A percentile compares a stretch with the other conserved stretches of the same genome.
These are phyloP conservation scores for Melieria omissa DNA, from an alignment of 2,888 invertebrate species.

Conservation along the genomic window DNA sequence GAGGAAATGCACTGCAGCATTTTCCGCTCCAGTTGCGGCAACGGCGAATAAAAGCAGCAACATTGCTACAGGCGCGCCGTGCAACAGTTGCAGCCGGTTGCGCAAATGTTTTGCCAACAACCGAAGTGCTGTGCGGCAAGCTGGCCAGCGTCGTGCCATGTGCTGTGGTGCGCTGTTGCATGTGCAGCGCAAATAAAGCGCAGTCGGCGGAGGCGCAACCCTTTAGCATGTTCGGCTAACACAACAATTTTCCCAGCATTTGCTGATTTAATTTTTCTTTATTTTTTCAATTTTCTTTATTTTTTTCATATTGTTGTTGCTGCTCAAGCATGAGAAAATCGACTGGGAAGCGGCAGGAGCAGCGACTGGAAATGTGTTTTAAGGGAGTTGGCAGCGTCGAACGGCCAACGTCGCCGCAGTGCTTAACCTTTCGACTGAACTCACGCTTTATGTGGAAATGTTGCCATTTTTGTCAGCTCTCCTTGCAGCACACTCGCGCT, in stretches of 20 bases:
- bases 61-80: background rate
- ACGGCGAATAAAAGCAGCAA: background rate
- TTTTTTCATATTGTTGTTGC: no score
- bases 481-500: no score
- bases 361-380: background rate
- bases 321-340: background rate
- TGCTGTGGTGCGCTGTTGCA: background rate
- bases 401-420: background rate
- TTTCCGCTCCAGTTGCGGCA: slow-evolving; percentile 27
- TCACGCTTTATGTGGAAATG: slow-evolving; percentile 37
- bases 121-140: background rate
- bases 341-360: background rate
- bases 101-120: background rate
- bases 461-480: slow-evolving; percentile 1
- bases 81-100: no score
- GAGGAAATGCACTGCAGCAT: slow-evolving; percentile 16
- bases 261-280: slow-evolving; percentile 3
- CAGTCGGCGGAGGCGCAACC: background rate
- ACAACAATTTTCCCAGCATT: slow-evolving; percentile 25
- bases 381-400: background rate
- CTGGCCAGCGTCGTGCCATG: slow-evolving; percentile 1
- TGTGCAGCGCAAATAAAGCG: slow-evolving; percentile 22
- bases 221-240: slow-evolving; percentile 12
- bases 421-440: slow-evolving; percentile 39
- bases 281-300: no score